phyloP scores from a whole-genome alignment of 2,888 invertebrate species.

The Xanthia icteritia region DNA sequence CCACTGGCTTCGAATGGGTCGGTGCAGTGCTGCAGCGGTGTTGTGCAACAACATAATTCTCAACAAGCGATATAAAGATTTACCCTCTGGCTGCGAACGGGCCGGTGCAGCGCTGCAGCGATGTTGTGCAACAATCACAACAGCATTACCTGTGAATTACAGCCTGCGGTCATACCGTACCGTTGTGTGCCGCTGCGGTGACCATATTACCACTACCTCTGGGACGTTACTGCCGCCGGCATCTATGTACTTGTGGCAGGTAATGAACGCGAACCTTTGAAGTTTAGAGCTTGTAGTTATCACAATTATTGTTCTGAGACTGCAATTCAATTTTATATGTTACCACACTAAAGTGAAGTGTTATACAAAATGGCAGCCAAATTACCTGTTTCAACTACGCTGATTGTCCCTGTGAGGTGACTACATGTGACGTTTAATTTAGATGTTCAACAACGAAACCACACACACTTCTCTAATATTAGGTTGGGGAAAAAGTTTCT shows the following conservation, averaged over 20 bases:
- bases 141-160: slow-evolving; percentile 88
- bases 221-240: slow-evolving; percentile 4
- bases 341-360: slow-evolving; percentile 9
- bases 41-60: slow-evolving; percentile 59
- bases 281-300: slow-evolving; percentile 7
- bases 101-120: slow-evolving; percentile 33
- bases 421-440: slow-evolving; percentile 44
- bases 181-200: slow-evolving; percentile 69
- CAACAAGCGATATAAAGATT: slow-evolving; percentile 18
- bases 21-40: not conserved
- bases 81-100: slow-evolving; percentile 21
- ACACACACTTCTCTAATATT: slow-evolving; percentile 18
- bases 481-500: too few relatives aligned
- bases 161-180: slow-evolving; percentile 74
- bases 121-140: slow-evolving; percentile 65
- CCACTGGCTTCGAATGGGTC: slow-evolving; percentile 1
- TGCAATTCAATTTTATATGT: slow-evolving; percentile 13
- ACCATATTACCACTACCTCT: slow-evolving; percentile 64
- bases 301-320: slow-evolving; percentile 31
- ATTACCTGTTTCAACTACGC: slow-evolving; percentile 43
- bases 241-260: not conserved
- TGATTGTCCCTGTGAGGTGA: slow-evolving; percentile 31
- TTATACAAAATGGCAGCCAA: slow-evolving; percentile 32
- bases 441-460: slow-evolving; percentile 17
- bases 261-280: slow-evolving; percentile 28